Evolutionary conservation across 1,140 invertebrate genomes (phyloP).

Genomic region (Aphaenogaster rudis): DNA sequence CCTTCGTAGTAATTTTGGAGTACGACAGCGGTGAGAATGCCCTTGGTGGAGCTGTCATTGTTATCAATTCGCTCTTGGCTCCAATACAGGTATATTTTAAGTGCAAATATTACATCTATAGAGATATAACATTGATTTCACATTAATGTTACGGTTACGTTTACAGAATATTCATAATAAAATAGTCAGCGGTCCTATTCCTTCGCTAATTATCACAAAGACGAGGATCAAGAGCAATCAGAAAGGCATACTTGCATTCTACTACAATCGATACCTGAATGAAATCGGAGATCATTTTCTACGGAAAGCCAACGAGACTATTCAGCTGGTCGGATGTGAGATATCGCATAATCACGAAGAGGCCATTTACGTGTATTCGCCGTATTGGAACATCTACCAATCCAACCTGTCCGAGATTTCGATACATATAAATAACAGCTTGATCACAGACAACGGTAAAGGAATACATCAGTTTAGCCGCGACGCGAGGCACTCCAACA

Average conservation of each 20-base stretch:
- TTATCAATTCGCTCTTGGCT: conserved; percentile 92
- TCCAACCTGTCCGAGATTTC: conserved; percentile 95
- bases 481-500: conserved; percentile 96
- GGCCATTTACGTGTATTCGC: conserved; percentile 93
- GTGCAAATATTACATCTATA: background rate
- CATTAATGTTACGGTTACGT: conserved; percentile 61
- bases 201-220: conserved; percentile 90
- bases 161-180: conserved; percentile 91
- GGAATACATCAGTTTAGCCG: conserved; percentile 95
- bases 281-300: conserved; percentile 94
- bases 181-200: conserved; percentile 92
- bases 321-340: conserved; percentile 93
- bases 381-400: conserved; percentile 93
- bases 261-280: conserved; percentile 96
- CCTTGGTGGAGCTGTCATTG: conserved; percentile 93
- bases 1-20: conserved; percentile 93
- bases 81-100: conserved; percentile 84
- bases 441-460: conserved; percentile 94
- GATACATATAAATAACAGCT: conserved; percentile 94
- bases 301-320: conserved; percentile 95
- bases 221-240: conserved; percentile 93
- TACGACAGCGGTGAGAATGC: conserved; percentile 94
- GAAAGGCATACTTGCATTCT: conserved; percentile 93
- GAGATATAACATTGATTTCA: background rate
- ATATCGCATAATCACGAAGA: conserved; percentile 93